Percentiles rank a stretch among this genome's conserved stretches.
phyloP scores from a whole-genome alignment of 2,113 vertebrate genomes.

The Toxotes jaculatrix region DNA sequence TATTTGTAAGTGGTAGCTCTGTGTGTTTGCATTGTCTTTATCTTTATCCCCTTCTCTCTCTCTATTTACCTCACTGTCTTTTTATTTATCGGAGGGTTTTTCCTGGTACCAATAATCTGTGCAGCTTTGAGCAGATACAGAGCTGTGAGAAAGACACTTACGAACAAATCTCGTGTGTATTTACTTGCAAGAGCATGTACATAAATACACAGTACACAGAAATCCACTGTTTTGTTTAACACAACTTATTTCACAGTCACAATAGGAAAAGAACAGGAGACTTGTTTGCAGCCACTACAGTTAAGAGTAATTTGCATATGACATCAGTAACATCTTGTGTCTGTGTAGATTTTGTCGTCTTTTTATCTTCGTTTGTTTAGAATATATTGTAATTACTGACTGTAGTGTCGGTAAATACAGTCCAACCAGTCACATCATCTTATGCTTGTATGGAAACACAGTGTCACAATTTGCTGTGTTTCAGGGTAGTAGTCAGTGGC shows the following conservation, averaged over 20 bases:
- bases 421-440: neutral
- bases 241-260: neutral
- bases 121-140: neutral
- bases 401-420: neutral
- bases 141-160: neutral
- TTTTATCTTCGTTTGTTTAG: neutral
- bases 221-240: neutral
- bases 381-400: neutral
- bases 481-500: neutral
- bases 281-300: neutral
- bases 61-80: neutral
- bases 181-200: neutral
- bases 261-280: neutral
- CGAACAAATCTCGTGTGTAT: neutral
- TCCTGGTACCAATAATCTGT: neutral
- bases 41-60: neutral
- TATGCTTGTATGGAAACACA: neutral
- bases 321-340: neutral
- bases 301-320: neutral
- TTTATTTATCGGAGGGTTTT: constrained; percentile 19
- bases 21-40: constrained; percentile 38
- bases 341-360: neutral
- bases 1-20: constrained; percentile 40
- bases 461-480: neutral
- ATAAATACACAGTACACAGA: neutral